Evolutionary conservation across 2,888 invertebrate species (phyloP).

Genomic region (Lycaena phlaeas): DNA sequence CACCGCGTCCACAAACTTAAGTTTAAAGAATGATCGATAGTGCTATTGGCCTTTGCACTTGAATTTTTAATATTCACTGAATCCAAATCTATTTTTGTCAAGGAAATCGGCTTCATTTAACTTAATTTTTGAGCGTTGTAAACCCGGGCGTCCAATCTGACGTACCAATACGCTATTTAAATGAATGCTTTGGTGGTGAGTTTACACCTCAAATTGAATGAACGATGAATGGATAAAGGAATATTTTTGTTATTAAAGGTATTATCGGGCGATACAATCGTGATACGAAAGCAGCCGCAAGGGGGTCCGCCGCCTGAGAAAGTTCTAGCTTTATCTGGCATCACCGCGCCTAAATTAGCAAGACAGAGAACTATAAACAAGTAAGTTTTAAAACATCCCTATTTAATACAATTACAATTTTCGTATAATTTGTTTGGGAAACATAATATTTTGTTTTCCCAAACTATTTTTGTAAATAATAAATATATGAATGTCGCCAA

Average conservation of each 20-base stretch:
- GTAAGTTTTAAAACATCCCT: conserved; percentile 32
- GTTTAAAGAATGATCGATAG: conserved; percentile 10
- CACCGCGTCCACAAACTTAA: conserved; percentile 31
- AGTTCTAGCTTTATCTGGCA: conserved; percentile 90
- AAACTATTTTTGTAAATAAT: too few species aligned
- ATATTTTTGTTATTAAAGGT: conserved; percentile 74
- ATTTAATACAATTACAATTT: not conserved
- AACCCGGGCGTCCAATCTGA: not conserved
- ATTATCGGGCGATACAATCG: conserved; percentile 95
- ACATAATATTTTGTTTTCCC: too few species aligned
- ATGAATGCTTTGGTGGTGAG: not conserved
- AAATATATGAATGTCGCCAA: too few species aligned
- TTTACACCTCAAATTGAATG: not conserved
- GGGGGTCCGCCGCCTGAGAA: conserved; percentile 95
- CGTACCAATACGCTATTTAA: not conserved
- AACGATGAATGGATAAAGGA: conserved; percentile 5
- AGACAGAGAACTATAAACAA: conserved; percentile 56
- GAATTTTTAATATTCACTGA: conserved; percentile 2
- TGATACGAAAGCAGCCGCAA: conserved; percentile 87
- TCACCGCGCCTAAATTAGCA: conserved; percentile 90
- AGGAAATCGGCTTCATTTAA: not conserved
- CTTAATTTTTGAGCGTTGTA: not conserved
- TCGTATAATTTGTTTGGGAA: too few species aligned
- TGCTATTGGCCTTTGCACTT: conserved; percentile 6
- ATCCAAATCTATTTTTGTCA: not conserved